Percentiles rank a stretch among this genome's conserved stretches.
Conservation (phyloP, 2,113 vertebrate species). For the Taurulus bubalis region DNA sequence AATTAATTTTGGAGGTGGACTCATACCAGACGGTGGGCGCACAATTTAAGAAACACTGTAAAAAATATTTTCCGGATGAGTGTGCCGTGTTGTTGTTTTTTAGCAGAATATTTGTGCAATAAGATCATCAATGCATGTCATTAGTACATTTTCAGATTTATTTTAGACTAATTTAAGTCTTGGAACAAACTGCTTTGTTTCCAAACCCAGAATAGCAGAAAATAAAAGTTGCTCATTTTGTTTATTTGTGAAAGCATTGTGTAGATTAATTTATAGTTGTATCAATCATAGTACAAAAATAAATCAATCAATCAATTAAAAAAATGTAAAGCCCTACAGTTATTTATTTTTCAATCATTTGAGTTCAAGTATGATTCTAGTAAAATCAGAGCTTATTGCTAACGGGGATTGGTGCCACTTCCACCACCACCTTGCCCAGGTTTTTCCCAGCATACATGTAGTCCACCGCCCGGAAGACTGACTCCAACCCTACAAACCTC, state of each 20-base stretch:
- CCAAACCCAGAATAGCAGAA: neutral
- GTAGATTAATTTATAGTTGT: slow-evolving; percentile 9
- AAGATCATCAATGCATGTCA: neutral
- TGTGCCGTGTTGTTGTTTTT: neutral
- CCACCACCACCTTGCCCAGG: slow-evolving; percentile 93
- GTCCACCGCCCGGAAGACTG: slow-evolving; percentile 91
- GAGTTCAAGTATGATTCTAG: slow-evolving; percentile 10
- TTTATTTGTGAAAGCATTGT: slow-evolving; percentile 38
- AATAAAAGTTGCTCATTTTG: neutral
- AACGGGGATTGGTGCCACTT: slow-evolving; percentile 85
- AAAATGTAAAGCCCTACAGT: neutral
- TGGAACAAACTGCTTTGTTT: neutral
- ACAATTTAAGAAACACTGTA: slow-evolving; percentile 15
- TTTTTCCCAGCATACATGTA: slow-evolving; percentile 94
- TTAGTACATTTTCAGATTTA: neutral
- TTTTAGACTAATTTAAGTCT: neutral
- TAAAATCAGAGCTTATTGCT: slow-evolving; percentile 89
- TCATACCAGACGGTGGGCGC: slow-evolving; percentile 9
- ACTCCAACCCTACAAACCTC: slow-evolving; percentile 90
- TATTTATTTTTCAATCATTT: slow-evolving; percentile 7
- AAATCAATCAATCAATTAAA: slow-evolving; percentile 1
- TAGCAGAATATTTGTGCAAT: slow-evolving; percentile 36
- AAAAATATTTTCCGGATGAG: slow-evolving; percentile 4
- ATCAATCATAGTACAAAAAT: slow-evolving; percentile 49
- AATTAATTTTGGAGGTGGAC: slow-evolving; percentile 59